phyloP scores from a whole-genome alignment of 2,888 invertebrate genomes.

The Agriotes lineatus region DNA sequence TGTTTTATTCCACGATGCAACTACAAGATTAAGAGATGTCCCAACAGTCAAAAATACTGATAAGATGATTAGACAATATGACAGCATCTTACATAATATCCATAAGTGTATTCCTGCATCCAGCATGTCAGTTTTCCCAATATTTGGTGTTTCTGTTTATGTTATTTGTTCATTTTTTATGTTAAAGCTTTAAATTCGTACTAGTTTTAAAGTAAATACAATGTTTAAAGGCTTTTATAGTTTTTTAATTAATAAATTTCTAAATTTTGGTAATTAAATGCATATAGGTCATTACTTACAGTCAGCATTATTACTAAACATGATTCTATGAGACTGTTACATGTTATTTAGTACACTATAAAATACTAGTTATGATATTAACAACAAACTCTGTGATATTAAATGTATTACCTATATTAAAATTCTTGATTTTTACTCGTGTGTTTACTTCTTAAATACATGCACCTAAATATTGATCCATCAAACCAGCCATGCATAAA shows the following conservation, averaged over 20 bases:
- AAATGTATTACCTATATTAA: constrained; percentile 29
- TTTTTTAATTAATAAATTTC: too few relatives aligned
- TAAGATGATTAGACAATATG: constrained; percentile 56
- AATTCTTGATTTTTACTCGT: constrained; percentile 1
- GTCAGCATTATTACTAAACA: not conserved
- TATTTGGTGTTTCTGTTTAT: constrained; percentile 18
- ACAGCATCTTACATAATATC: constrained; percentile 48
- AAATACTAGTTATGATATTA: not conserved
- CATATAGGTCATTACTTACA: constrained; percentile 6
- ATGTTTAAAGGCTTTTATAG: too few relatives aligned
- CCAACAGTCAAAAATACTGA: constrained; percentile 59
- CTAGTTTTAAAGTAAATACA: too few relatives aligned
- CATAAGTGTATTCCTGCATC: constrained; percentile 45
- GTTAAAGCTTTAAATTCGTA: not conserved
- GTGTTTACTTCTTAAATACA: constrained; percentile 13
- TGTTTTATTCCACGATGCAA: constrained; percentile 76
- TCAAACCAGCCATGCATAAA: constrained; percentile 36
- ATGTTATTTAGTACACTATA: constrained; percentile 5
- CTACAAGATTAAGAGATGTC: constrained; percentile 59
- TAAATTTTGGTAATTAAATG: not conserved
- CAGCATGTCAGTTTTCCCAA: constrained; percentile 25
- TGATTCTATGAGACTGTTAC: constrained; percentile 10
- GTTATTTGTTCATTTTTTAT: constrained; percentile 14
- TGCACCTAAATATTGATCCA: constrained; percentile 20
- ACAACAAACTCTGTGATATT: constrained; percentile 45